Evolutionary conservation across 2,797 vertebrate species (phyloP).

Genomic region (Lagodon rhomboides): DNA sequence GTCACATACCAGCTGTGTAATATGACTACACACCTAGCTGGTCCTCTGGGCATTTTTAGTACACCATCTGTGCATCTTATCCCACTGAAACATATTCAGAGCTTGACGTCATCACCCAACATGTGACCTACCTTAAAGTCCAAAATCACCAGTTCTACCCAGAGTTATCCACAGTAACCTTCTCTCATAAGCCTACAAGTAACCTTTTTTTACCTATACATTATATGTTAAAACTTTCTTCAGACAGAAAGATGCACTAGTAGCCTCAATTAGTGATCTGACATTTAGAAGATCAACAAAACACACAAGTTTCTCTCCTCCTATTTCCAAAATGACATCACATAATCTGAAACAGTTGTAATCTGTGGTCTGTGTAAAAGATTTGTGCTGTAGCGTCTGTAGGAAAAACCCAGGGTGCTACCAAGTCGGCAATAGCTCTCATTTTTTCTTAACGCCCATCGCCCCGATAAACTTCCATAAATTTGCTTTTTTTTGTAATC

Average conservation of each 20-base stretch:
- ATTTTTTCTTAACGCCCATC: slow-evolving; percentile 81
- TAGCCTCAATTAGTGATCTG: slow-evolving; percentile 27
- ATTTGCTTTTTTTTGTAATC: slow-evolving; percentile 73
- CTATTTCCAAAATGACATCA: slow-evolving; percentile 82
- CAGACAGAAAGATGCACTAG: slow-evolving; percentile 40
- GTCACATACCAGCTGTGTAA: not conserved
- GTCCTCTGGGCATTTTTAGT: slow-evolving; percentile 6
- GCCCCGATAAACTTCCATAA: slow-evolving; percentile 79
- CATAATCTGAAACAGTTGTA: slow-evolving; percentile 81
- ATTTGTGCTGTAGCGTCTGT: slow-evolving; percentile 86
- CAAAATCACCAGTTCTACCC: not conserved
- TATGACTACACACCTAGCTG: not conserved
- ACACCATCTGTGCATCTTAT: not conserved
- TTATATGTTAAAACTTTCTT: slow-evolving; percentile 25
- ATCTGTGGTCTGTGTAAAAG: slow-evolving; percentile 76
- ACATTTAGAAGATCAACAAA: slow-evolving; percentile 59
- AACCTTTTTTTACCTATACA: not conserved
- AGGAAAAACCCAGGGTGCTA: slow-evolving; percentile 84
- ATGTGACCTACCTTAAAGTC: not conserved
- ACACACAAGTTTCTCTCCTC: slow-evolving; percentile 61
- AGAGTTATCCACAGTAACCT: not conserved
- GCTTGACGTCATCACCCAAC: not conserved
- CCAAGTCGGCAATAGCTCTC: slow-evolving; percentile 75
- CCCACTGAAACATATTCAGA: slow-evolving; percentile 3
- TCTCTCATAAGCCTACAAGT: not conserved